phyloP scores from a whole-genome alignment of 2,888 invertebrate species.

The Tipula vernalis region DNA sequence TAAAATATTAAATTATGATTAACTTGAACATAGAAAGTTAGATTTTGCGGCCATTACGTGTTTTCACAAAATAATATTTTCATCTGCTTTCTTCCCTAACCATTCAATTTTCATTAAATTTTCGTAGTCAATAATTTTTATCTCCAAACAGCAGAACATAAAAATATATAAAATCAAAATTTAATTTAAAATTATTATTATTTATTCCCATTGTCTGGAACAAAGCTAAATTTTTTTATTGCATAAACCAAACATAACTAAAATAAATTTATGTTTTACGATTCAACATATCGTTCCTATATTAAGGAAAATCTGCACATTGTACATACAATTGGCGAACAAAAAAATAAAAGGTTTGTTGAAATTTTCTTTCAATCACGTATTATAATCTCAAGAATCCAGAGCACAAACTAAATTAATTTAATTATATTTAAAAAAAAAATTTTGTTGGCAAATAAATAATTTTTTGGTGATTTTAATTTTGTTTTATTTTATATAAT shows the following conservation, averaged over 20 bases:
- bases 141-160: not conserved
- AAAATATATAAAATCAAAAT: not conserved
- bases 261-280: not conserved
- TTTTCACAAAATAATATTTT: not conserved
- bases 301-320: not conserved
- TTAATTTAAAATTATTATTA: not conserved
- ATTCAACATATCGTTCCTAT: not conserved
- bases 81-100: not conserved
- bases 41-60: not conserved
- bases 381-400: not conserved
- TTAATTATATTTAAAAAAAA: not conserved
- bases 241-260: not conserved
- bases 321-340: not conserved
- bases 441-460: too few relatives aligned
- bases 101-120: not conserved
- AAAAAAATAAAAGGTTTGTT: not conserved
- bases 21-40: not conserved
- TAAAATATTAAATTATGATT: not conserved
- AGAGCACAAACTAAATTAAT: not conserved
- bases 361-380: not conserved
- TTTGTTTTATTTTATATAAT: not conserved
- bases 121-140: not conserved
- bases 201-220: not conserved
- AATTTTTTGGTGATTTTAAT: too few relatives aligned
- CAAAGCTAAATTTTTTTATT: not conserved